Conservation (phyloP, 1,140 invertebrate species). For the Orius insidiosus region DNA sequence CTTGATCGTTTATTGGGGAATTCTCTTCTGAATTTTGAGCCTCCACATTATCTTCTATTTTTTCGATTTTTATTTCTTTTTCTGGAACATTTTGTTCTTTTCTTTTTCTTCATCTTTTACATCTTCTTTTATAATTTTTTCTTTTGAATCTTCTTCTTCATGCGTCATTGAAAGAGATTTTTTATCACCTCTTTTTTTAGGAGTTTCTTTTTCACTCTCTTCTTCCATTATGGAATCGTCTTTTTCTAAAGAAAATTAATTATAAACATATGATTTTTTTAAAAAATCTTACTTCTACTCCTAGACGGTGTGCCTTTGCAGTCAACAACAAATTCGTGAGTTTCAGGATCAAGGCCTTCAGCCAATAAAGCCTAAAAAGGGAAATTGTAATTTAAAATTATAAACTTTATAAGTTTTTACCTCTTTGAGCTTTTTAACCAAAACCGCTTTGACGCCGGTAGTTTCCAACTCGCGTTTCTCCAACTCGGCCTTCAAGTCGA, state of each 20-base stretch:
- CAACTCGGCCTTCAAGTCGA: conserved; percentile 71
- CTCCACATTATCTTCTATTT: conserved; percentile 23
- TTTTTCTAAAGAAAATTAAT: conserved; percentile 6
- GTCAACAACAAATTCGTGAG: conserved; percentile 40
- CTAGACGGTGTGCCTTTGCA: conserved; percentile 20
- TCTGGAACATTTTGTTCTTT: conserved; percentile 24
- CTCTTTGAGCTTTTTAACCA: conserved; percentile 56
- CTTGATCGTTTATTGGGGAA: neutral
- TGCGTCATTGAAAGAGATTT: too few species aligned
- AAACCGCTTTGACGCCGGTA: conserved; percentile 69
- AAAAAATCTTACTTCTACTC: conserved; percentile 3
- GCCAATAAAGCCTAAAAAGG: conserved; percentile 50
- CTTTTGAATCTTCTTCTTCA: too few species aligned
- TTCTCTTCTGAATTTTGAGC: conserved; percentile 5
- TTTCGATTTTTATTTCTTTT: conserved; percentile 23
- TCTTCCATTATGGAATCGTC: conserved; percentile 24
- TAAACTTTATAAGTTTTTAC: too few species aligned
- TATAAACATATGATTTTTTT: neutral
- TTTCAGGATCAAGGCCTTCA: conserved; percentile 62
- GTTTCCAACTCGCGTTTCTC: conserved; percentile 80
- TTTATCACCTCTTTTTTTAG: conserved; percentile 17
- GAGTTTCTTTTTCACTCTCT: conserved; percentile 31
- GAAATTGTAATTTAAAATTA: conserved; percentile 8
- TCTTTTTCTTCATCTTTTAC: conserved; percentile 26
- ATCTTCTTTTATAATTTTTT: conserved; percentile 25